phyloP scores from a whole-genome alignment of 2,797 vertebrate genomes.

The Cyprinodon diabolis region DNA sequence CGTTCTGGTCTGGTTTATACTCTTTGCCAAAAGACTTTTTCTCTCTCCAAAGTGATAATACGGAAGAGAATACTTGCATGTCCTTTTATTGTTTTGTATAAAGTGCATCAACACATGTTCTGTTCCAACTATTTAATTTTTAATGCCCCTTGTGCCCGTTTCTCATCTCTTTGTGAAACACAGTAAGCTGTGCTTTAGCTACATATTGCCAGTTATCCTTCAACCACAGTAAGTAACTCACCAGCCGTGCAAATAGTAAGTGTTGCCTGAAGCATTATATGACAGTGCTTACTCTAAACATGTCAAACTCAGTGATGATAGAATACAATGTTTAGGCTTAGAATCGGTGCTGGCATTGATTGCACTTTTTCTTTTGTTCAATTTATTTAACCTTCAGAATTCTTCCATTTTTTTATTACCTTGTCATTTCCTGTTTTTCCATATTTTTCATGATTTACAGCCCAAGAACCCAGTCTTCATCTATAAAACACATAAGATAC shows the following conservation, averaged over 20 bases:
- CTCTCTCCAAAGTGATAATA: neutral
- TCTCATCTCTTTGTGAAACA: neutral
- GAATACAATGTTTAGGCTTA: neutral
- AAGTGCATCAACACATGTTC: neutral
- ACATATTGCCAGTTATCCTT: conserved; percentile 1
- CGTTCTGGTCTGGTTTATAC: neutral
- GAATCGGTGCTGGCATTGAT: neutral
- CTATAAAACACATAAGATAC: neutral
- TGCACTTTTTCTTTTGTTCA: neutral
- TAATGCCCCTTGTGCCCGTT: neutral
- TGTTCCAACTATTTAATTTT: neutral
- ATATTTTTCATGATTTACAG: neutral
- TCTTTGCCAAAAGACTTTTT: neutral
- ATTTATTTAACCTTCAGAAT: neutral
- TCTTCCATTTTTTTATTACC: neutral
- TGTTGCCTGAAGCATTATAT: conserved; percentile 1
- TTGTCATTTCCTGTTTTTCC: neutral
- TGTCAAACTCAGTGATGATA: neutral
- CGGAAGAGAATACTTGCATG: neutral
- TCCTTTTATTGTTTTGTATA: neutral
- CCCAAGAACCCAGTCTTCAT: neutral
- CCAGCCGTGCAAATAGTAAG: neutral
- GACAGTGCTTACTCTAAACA: neutral
- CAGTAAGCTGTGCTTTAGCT: neutral
- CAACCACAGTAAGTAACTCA: conserved; percentile 1